A percentile compares a stretch with the other conserved stretches of the same genome.
Evolutionary conservation across 2,888 invertebrate genomes (phyloP).

Genomic region (Tipula unca): DNA sequence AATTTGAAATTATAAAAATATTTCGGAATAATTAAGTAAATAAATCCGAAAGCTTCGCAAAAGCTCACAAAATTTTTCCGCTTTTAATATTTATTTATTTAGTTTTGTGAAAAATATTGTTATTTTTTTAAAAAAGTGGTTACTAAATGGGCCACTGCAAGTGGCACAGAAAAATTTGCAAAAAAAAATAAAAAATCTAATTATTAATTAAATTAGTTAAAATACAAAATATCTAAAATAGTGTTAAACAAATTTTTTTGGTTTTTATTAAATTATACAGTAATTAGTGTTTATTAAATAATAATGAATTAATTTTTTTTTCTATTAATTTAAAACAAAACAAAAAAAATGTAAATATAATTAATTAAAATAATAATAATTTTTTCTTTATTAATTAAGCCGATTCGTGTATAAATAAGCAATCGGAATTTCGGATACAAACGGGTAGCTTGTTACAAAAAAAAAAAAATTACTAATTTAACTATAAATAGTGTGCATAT

Average conservation of each 20-base stretch:
- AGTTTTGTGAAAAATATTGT: background rate
- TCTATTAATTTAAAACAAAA: background rate
- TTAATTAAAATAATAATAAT: background rate
- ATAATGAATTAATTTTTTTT: too few relatives aligned
- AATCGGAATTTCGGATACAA: slow-evolving; percentile 26
- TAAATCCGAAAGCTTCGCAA: background rate
- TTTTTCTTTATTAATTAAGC: background rate
- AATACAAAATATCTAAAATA: background rate
- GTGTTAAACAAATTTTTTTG: background rate
- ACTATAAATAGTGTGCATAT: background rate
- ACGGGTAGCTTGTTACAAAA: slow-evolving; percentile 25
- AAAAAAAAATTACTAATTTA: background rate
- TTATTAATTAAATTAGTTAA: background rate
- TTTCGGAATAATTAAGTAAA: background rate
- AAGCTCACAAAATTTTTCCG: background rate
- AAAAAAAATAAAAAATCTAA: background rate
- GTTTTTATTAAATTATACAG: background rate
- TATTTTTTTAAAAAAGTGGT: background rate
- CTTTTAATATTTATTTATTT: background rate
- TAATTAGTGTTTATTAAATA: background rate
- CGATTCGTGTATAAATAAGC: slow-evolving; percentile 23
- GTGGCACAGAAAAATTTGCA: slow-evolving; percentile 28
- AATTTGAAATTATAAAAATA: background rate
- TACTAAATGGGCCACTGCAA: slow-evolving; percentile 30
- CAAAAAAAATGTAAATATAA: background rate